Base-by-base conservation (phyloP, 2,113 vertebrate genomes). In the Cranoglanis bouderius region DNA sequence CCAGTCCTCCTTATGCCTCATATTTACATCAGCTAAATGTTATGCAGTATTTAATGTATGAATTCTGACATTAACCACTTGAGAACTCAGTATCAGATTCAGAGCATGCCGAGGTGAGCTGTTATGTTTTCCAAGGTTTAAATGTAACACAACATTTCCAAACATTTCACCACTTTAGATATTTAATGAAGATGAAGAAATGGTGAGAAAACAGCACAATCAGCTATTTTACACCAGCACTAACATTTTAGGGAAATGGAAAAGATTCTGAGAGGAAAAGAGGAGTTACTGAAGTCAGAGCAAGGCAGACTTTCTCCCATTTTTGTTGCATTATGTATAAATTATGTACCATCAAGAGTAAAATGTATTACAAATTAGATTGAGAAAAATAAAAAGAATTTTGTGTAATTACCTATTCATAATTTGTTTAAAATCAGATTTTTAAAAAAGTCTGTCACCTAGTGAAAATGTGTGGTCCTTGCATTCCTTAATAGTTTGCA, bases 401-500 rank as follows among this genome's bases (percentile, higher is more conserved):
- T 49, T 78, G 21, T 29, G 49, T 49, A 77, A 46, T 46, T 77
- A 75, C 21, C 18, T 43, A 35, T 53, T 65, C n/a, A 53, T 51
- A 84, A 40, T 49, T 65, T 29, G 40, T 67, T 43, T 43, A 40
- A 86, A 16, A 49, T n/a, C 26, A 29, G 4, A 38, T n/a, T n/a
- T n/a, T n/a, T 49, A 49, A 49, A 10, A 46, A 46, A 10, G 19
- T 75, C 13, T 78, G 72, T 29, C 80, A 35, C 10, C 32, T 19
- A 38, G 29, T 82, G 19, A 82, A 35, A 82, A 13, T 75, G 29
- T 72, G 59, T 82, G 90, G 93, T 93, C 91, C 89, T 93, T 94
- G 92, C 90, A 94, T 94, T 95, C 92, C 91, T 94, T 94, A 93
- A 95, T 93, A 94, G 92, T 81, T 92, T 85, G 94, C 93, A 94